A percentile compares a stretch with the other conserved stretches of the same genome.
These are phyloP conservation scores for Notoglanidium macrostoma DNA, from an alignment of 2,797 vertebrate genomes.

Conservation along the genomic window DNA sequence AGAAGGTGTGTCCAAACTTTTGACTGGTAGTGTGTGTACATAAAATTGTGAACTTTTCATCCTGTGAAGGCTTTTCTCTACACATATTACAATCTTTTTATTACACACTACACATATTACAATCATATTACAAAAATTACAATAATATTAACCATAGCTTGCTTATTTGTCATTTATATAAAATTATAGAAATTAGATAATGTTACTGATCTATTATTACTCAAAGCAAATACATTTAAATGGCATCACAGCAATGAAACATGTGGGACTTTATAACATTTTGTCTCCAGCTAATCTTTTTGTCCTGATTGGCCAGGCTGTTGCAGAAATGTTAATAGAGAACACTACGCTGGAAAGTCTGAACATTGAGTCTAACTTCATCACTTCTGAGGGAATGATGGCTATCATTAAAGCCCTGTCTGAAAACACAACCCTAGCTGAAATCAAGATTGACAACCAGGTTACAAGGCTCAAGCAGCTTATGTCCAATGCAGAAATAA, in stretches of 20 bases:
- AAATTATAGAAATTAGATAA: neutral
- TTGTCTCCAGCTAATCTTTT: conserved; percentile 23
- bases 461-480: conserved; percentile 61
- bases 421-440: conserved; percentile 79
- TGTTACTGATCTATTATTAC: neutral
- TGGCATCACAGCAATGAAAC: neutral
- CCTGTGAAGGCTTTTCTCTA: neutral
- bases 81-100: neutral
- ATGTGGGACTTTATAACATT: neutral
- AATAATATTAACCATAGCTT: neutral
- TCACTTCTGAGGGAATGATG: conserved; percentile 88
- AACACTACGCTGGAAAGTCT: conserved; percentile 89
- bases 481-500: neutral
- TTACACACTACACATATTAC: neutral
- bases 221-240: neutral
- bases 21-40: no score
- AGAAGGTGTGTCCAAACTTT: no score
- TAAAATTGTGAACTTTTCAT: neutral
- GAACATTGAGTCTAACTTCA: conserved; percentile 97
- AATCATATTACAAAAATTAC: neutral
- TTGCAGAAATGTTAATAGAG: conserved; percentile 90
- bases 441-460: conserved; percentile 95
- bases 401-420: conserved; percentile 84
- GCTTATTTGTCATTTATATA: neutral
- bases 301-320: conserved; percentile 72